phyloP scores from a whole-genome alignment of 2,888 invertebrate species.

The Chrysolina haemoptera region DNA sequence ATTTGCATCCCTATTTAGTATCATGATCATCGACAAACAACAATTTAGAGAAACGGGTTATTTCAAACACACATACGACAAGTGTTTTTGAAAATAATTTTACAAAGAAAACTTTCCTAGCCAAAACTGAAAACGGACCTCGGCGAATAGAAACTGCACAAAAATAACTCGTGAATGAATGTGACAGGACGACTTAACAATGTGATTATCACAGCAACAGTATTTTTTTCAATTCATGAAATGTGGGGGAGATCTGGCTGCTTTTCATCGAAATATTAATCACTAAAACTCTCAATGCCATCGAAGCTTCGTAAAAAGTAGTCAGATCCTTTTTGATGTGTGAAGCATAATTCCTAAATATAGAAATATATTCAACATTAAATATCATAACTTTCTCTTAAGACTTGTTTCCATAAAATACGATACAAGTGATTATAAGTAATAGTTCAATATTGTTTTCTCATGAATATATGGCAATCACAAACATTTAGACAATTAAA shows the following conservation, averaged over 20 bases:
- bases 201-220: constrained; percentile 68
- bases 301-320: not conserved
- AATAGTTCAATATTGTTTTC: constrained; percentile 36
- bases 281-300: not conserved
- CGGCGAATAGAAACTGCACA: constrained; percentile 6
- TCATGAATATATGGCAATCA: constrained; percentile 62
- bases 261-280: constrained; percentile 14
- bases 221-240: constrained; percentile 58
- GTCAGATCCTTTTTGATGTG: constrained; percentile 20
- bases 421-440: constrained; percentile 36
- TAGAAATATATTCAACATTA: constrained; percentile 33
- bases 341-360: constrained; percentile 11
- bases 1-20: not conserved
- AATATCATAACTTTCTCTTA: constrained; percentile 35
- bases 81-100: not conserved
- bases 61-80: constrained; percentile 20
- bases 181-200: constrained; percentile 42
- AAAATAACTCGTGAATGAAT: constrained; percentile 20
- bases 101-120: not conserved
- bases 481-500: constrained; percentile 66
- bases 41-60: constrained; percentile 11
- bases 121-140: not conserved
- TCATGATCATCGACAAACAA: constrained; percentile 5
- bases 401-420: constrained; percentile 39
- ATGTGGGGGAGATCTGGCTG: constrained; percentile 24